A percentile compares a stretch with the other conserved stretches of the same genome.
phyloP scores from a whole-genome alignment of 2,888 invertebrate species.

The Drosophila siamana region DNA sequence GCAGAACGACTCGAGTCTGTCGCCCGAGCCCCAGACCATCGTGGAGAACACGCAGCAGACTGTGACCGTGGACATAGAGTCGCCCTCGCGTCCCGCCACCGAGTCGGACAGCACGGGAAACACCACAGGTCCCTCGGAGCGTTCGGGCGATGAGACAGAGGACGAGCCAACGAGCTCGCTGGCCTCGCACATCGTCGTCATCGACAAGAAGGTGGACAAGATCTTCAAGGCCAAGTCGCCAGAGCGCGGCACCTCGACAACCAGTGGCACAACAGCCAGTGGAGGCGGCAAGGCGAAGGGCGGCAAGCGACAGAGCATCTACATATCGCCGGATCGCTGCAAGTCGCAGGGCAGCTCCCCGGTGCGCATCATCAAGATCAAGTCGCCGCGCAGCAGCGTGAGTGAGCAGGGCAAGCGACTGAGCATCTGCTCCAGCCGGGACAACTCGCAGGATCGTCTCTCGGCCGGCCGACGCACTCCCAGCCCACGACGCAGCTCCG shows the following conservation, averaged over 20 bases:
- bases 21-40: constrained; percentile 84
- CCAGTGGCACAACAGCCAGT: neutral
- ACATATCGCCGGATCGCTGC: constrained; percentile 86
- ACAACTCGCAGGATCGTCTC: constrained; percentile 84
- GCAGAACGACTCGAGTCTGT: constrained; percentile 84
- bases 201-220: constrained; percentile 85
- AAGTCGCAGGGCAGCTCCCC: constrained; percentile 85
- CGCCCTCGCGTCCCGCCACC: constrained; percentile 81
- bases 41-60: constrained; percentile 84
- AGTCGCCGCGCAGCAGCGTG: constrained; percentile 87
- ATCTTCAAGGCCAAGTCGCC: constrained; percentile 84
- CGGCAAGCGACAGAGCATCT: constrained; percentile 86
- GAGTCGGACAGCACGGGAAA: constrained; percentile 83
- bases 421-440: constrained; percentile 83
- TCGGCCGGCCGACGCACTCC: constrained; percentile 82
- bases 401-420: constrained; percentile 85
- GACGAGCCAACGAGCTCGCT: constrained; percentile 64
- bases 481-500: constrained; percentile 84
- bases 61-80: constrained; percentile 82
- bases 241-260: constrained; percentile 50
- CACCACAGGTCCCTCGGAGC: constrained; percentile 83
- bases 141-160: constrained; percentile 84
- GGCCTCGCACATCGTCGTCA: constrained; percentile 79
- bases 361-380: constrained; percentile 85
- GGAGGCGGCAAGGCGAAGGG: constrained; percentile 62